These are phyloP conservation scores for Stegostoma tigrinum DNA, from an alignment of 2,113 vertebrate genomes.

Conservation along the genomic window DNA sequence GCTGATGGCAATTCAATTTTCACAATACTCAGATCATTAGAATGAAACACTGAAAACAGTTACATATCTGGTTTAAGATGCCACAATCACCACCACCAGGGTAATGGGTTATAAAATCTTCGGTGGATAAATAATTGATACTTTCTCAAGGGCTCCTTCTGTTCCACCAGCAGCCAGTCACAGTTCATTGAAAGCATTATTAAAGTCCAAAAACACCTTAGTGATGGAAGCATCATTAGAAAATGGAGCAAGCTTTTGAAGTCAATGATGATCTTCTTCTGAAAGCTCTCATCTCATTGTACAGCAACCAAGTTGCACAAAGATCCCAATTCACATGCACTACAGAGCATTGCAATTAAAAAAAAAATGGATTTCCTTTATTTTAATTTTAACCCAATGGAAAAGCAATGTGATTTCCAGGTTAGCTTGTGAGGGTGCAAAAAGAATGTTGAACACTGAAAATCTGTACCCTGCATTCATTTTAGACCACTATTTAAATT, in stretches of 20 bases:
- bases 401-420: not conserved
- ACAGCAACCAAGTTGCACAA: conserved; percentile 7
- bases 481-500: not conserved
- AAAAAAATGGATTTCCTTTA: not conserved
- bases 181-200: not conserved
- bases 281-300: conserved; percentile 32
- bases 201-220: not conserved
- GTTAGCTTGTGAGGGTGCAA: not conserved
- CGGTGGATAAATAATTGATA: not conserved
- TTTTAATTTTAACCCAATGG: not conserved
- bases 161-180: conserved; percentile 25
- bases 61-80: not conserved
- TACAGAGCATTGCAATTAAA: not conserved
- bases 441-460: conserved; percentile 16
- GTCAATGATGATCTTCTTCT: not conserved
- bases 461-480: not conserved
- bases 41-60: not conserved
- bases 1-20: not conserved
- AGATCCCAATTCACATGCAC: not conserved
- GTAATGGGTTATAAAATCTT: not conserved
- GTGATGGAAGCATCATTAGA: not conserved
- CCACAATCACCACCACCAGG: not conserved
- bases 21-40: not conserved
- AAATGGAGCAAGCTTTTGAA: conserved; percentile 27
- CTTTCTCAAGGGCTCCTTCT: not conserved